Conservation (phyloP, 37 sponge, comb jelly and placozoan species). For the Geodia barretti region DNA sequence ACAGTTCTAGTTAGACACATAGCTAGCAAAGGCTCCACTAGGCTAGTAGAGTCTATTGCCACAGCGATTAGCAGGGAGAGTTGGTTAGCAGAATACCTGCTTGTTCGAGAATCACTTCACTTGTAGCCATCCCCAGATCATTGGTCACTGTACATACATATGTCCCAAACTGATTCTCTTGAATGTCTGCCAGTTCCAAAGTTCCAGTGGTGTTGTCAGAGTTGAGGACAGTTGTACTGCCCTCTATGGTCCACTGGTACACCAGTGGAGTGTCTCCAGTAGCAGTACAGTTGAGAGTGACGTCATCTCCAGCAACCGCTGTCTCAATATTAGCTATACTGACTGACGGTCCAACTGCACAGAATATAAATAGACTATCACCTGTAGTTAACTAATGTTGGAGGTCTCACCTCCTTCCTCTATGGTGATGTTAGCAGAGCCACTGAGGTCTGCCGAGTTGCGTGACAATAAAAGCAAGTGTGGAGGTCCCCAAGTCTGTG, state of each 20-base stretch:
- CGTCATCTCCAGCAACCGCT: neutral
- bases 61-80: too few relatives aligned
- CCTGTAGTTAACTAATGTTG: neutral
- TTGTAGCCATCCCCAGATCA: neutral
- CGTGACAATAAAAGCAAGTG: neutral
- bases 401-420: slow-evolving; percentile 3
- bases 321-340: neutral
- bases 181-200: neutral
- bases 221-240: neutral
- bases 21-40: too few relatives aligned
- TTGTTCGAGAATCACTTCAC: neutral
- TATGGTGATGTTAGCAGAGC: slow-evolving; percentile 40
- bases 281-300: slow-evolving; percentile 39
- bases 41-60: too few relatives aligned
- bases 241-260: slow-evolving; percentile 28
- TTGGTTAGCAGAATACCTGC: too few relatives aligned
- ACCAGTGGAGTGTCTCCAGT: slow-evolving; percentile 44
- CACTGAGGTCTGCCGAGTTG: slow-evolving; percentile 9
- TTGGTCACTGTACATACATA: neutral
- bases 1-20: too few relatives aligned
- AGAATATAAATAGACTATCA: too few relatives aligned
- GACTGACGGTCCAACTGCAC: neutral
- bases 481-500: slow-evolving; percentile 22
- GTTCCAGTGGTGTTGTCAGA: neutral
- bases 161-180: neutral